Conservation (phyloP, 2,888 invertebrate species). For the Dryococelus australis region DNA sequence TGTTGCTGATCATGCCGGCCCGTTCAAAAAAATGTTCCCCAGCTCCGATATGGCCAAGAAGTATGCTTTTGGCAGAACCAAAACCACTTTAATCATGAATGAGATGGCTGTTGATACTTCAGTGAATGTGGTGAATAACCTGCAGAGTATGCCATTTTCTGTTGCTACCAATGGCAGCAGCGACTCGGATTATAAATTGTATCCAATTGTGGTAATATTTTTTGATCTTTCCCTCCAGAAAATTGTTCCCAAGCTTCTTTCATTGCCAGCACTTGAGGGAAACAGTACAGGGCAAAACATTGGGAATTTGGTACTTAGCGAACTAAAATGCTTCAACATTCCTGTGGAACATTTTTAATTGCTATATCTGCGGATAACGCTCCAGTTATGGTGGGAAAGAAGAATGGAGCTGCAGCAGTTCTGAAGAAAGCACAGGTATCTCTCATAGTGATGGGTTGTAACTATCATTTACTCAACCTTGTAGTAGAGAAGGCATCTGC, state of each 20-base stretch:
- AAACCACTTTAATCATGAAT: background rate
- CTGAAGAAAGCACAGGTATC: background rate
- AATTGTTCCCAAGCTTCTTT: background rate
- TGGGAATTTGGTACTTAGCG: background rate
- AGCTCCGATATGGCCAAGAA: background rate
- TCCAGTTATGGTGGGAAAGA: background rate
- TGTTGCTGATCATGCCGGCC: background rate
- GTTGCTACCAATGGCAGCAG: too few relatives aligned
- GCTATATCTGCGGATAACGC: background rate
- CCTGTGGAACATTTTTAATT: background rate
- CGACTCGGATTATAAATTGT: background rate
- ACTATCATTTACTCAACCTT: background rate
- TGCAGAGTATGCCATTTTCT: too few relatives aligned
- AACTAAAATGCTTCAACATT: background rate
- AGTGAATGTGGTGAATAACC: too few relatives aligned
- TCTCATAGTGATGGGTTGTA: background rate
- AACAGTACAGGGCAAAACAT: background rate
- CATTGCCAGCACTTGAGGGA: background rate
- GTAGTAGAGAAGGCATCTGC: background rate
- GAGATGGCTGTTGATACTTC: too few relatives aligned
- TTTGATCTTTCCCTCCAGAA: background rate
- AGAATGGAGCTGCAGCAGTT: background rate
- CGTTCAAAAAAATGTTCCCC: background rate
- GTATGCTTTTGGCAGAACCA: background rate
- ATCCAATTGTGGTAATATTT: conserved; percentile 18